Percentiles rank a stretch among this genome's conserved stretches.
These are phyloP conservation scores for Montipora efflorescens DNA, from an alignment of 64 coral and sea anemone genomes.

Conservation along the genomic window DNA sequence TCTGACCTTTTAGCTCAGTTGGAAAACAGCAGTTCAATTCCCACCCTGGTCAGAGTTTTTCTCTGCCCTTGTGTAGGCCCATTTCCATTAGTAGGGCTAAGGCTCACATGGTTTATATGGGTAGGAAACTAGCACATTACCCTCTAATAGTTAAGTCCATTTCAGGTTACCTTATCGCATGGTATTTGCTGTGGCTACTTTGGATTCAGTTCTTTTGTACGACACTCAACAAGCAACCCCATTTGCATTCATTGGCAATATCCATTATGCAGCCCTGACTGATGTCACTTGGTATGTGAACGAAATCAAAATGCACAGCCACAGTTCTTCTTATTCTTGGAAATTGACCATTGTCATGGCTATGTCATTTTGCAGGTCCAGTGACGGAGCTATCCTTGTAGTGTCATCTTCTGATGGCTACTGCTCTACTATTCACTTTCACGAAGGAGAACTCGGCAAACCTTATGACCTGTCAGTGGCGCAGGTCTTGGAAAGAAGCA, in stretches of 20 bases:
- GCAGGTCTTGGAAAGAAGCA: slow-evolving; percentile 74
- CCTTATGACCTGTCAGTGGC: slow-evolving; percentile 77
- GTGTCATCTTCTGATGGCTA: slow-evolving; percentile 95
- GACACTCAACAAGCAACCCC: slow-evolving; percentile 90
- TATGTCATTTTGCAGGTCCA: slow-evolving; percentile 66
- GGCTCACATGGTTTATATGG: too few relatives aligned
- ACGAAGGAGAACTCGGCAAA: slow-evolving; percentile 75
- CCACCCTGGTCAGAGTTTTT: too few relatives aligned
- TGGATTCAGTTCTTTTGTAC: slow-evolving; percentile 89
- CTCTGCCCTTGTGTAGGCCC: too few relatives aligned
- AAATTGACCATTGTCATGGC: neutral
- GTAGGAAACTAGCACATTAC: too few relatives aligned
- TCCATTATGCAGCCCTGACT: slow-evolving; percentile 93
- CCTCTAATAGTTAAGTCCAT: neutral
- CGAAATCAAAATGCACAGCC: neutral
- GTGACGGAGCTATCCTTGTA: slow-evolving; percentile 75
- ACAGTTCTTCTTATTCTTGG: neutral
- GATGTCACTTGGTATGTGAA: slow-evolving; percentile 81
- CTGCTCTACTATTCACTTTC: slow-evolving; percentile 88
- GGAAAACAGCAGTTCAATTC: too few relatives aligned
- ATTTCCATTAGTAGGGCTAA: too few relatives aligned
- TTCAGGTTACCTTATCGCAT: slow-evolving; percentile 94
- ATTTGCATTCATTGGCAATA: slow-evolving; percentile 89
- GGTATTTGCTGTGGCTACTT: slow-evolving; percentile 92
- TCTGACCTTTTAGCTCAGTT: too few relatives aligned